Percentiles rank a stretch among this genome's conserved stretches.
phyloP scores from a whole-genome alignment of 1,140 invertebrate genomes.

The Dendrolimus punctatus region DNA sequence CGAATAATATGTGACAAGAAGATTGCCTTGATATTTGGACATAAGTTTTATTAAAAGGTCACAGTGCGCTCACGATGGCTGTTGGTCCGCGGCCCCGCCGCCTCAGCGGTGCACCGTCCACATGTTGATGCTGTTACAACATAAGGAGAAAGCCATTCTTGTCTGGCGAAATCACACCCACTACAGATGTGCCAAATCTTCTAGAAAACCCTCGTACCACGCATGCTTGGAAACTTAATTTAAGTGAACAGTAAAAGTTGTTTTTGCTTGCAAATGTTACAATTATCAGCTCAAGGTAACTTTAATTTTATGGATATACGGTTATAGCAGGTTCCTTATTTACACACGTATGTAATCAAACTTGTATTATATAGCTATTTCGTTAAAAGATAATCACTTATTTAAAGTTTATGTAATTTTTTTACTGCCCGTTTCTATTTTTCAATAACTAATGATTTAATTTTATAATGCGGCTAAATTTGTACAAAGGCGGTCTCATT shows the following conservation, averaged over 20 bases:
- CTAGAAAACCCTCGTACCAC: slow-evolving; percentile 35
- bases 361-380: no score
- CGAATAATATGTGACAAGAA: slow-evolving; percentile 20
- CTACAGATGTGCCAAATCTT: slow-evolving; percentile 57
- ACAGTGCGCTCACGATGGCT: slow-evolving; percentile 20
- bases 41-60: slow-evolving; percentile 43
- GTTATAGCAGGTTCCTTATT: not conserved
- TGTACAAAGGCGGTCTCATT: no score
- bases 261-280: slow-evolving; percentile 23
- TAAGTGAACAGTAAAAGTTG: slow-evolving; percentile 44
- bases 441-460: no score
- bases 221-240: slow-evolving; percentile 33
- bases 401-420: not conserved
- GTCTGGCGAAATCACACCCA: slow-evolving; percentile 66
- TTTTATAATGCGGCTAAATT: no score
- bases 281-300: slow-evolving; percentile 1
- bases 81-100: slow-evolving; percentile 8
- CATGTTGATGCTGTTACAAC: slow-evolving; percentile 31
- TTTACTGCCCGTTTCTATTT: no score
- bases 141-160: slow-evolving; percentile 50
- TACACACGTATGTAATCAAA: no score
- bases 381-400: no score
- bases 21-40: slow-evolving; percentile 55
- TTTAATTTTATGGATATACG: not conserved
- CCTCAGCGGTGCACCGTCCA: slow-evolving; percentile 14